phyloP scores from a whole-genome alignment of 1,140 invertebrate species.

The Drosophila dunni region DNA sequence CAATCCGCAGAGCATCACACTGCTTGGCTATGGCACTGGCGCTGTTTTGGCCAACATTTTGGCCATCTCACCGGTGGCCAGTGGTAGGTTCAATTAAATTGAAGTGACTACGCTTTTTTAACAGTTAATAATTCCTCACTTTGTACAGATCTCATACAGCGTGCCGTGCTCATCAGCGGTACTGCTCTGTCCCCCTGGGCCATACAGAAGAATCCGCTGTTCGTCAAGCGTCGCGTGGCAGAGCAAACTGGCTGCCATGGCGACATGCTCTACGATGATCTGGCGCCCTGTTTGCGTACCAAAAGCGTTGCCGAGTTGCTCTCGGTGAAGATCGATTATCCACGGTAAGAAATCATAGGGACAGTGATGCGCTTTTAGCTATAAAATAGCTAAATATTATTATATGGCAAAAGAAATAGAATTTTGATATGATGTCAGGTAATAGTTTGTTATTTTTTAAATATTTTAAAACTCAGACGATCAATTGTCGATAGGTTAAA shows the following conservation, averaged over 20 bases:
- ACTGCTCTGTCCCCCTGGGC: slow-evolving; percentile 98
- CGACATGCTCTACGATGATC: slow-evolving; percentile 91
- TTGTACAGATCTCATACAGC: slow-evolving; percentile 92
- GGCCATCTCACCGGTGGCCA: slow-evolving; percentile 96
- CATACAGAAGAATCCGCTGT: slow-evolving; percentile 93
- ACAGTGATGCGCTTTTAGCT: no score
- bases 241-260: slow-evolving; percentile 92
- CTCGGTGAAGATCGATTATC: slow-evolving; percentile 90
- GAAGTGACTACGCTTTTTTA: background rate
- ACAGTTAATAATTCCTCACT: background rate
- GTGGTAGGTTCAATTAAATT: slow-evolving; percentile 87
- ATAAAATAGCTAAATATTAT: no score
- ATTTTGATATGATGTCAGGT: no score
- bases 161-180: slow-evolving; percentile 96
- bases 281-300: slow-evolving; percentile 92
- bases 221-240: slow-evolving; percentile 91
- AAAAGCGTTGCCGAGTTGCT: slow-evolving; percentile 90
- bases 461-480: no score
- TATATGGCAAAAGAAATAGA: no score
- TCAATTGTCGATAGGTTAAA: no score
- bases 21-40: slow-evolving; percentile 97
- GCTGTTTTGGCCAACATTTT: slow-evolving; percentile 97
- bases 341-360: slow-evolving; percentile 83
- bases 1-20: slow-evolving; percentile 93
- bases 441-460: no score